phyloP scores from a whole-genome alignment of 2,888 invertebrate genomes.

The Ernsta delagoae region DNA sequence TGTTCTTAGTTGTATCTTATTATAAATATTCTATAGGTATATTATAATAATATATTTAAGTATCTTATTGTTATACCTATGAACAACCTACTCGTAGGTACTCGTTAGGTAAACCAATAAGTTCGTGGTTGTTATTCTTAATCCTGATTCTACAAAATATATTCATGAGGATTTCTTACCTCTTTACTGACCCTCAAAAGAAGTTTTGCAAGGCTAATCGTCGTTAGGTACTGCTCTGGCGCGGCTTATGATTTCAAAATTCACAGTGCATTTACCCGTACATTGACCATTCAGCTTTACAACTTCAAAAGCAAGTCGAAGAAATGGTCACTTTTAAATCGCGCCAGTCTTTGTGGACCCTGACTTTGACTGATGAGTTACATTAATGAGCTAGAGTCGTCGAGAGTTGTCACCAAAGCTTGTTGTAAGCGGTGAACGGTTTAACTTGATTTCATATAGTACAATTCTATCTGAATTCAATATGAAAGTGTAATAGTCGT shows the following conservation, averaged over 20 bases:
- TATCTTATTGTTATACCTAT: too few species aligned
- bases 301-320: slow-evolving; percentile 18
- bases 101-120: too few species aligned
- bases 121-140: too few species aligned
- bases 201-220: neutral
- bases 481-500: slow-evolving; percentile 33
- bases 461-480: slow-evolving; percentile 16
- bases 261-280: slow-evolving; percentile 3
- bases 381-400: slow-evolving; percentile 46
- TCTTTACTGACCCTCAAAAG: neutral
- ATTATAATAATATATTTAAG: too few species aligned
- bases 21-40: too few species aligned
- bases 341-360: slow-evolving; percentile 52
- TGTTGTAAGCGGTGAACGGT: slow-evolving; percentile 17
- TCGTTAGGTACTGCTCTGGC: too few species aligned
- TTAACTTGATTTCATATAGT: slow-evolving; percentile 31
- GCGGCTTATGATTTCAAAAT: slow-evolving; percentile 30
- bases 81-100: too few species aligned
- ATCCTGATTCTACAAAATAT: too few species aligned
- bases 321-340: slow-evolving; percentile 39
- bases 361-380: slow-evolving; percentile 58
- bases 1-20: too few species aligned
- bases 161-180: too few species aligned
- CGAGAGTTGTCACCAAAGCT: slow-evolving; percentile 39
- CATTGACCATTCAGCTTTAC: slow-evolving; percentile 24